Percentiles rank a stretch among this genome's conserved stretches.
Conservation (phyloP, 2,888 invertebrate species). For the Sthenelais limicola region DNA sequence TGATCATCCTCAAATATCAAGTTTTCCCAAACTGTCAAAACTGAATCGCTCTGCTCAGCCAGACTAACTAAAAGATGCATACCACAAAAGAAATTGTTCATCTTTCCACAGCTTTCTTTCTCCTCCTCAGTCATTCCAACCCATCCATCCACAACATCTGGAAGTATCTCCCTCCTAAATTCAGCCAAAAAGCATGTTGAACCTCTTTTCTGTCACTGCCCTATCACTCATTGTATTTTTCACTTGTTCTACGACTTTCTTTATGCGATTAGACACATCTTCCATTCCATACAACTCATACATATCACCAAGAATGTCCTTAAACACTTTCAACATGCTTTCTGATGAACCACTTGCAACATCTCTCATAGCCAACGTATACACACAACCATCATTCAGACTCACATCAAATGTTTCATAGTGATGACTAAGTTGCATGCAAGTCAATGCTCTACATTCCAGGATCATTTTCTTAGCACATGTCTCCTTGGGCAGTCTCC, state of each 20-base stretch:
- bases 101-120: slow-evolving; percentile 7
- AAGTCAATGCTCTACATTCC: slow-evolving; percentile 15
- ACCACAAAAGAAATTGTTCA: slow-evolving; percentile 49
- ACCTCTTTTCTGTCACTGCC: slow-evolving; percentile 44
- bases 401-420: neutral
- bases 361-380: slow-evolving; percentile 25
- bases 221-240: slow-evolving; percentile 37
- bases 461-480: slow-evolving; percentile 37
- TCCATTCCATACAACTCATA: neutral
- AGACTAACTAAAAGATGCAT: slow-evolving; percentile 48
- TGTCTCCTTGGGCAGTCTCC: slow-evolving; percentile 25
- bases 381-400: neutral
- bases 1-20: slow-evolving; percentile 26
- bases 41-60: slow-evolving; percentile 45
- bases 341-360: slow-evolving; percentile 29
- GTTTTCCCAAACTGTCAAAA: slow-evolving; percentile 45
- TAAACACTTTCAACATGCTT: neutral
- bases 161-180: slow-evolving; percentile 40
- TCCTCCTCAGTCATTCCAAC: slow-evolving; percentile 15
- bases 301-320: slow-evolving; percentile 9
- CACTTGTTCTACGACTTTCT: slow-evolving; percentile 6
- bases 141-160: slow-evolving; percentile 41
- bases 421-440: slow-evolving; percentile 16
- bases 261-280: neutral
- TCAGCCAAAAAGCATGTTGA: slow-evolving; percentile 41